Base-by-base conservation (phyloP, 2,888 invertebrate genomes). In the Fragum fragum region DNA sequence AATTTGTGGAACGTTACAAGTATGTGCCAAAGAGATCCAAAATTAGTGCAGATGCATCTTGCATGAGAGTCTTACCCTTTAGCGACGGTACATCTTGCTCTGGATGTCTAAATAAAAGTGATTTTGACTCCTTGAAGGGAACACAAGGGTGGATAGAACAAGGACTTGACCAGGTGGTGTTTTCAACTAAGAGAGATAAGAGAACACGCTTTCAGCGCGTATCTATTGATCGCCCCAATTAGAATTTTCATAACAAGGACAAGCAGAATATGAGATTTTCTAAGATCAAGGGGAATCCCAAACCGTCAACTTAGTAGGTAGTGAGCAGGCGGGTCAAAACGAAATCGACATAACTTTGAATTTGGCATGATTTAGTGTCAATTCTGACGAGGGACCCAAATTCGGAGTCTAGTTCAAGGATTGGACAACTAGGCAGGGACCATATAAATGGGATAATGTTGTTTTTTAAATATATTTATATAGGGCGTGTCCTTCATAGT, bases 1-100 rank as follows among this genome's bases (percentile, higher is more conserved):
- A 79, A 52, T 29, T 79, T 1, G 74, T 79, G n/a, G 74, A 79
- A 63, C 69, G 79, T 36, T 79, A 79, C 23, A 74, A 79, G 55
- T 74, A 74, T 7, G 47, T 74, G 59, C 52, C 74, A 36, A 69
- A 69, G 6, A 39, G 77, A 26, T 26, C 66, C 36, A 73, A 29
- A 26, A 73, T 28, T 29, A 42, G 42, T 63, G 63, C 52, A 23
- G 76, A 53, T 3, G 32, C 16, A 32, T 32, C 36, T 21, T 36
- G 11, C 11, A 23, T 76, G 23, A 42, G 76, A 26, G 63, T 7
- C 26, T 26, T 57, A 14, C 3, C 28, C 14, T 3, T 57, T 23
- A 23, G 57, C 21, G 26, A 57, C 16, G 52, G 16, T 14, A 7
- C 21, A 52, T 52, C 21, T n/a, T n/a, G 52, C 21, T 52, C 52